Conservation (phyloP, 2,113 vertebrate genomes). For the Callionymus lyra region DNA sequence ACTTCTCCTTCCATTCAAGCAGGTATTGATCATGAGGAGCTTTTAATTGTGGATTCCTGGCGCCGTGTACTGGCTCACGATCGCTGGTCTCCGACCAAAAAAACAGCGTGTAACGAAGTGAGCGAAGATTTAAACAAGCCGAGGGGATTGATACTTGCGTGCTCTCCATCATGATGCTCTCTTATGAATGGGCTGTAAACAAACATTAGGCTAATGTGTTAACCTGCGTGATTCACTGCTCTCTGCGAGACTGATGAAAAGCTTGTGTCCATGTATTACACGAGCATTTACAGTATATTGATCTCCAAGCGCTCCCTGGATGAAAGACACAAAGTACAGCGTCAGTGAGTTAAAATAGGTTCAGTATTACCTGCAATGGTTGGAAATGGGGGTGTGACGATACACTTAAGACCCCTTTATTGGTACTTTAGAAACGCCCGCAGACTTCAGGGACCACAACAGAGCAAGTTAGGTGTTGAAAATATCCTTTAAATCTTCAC, state of each 20-base stretch:
- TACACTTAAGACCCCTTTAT: too few relatives aligned
- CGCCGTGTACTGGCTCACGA: conserved; percentile 20
- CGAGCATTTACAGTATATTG: conserved; percentile 32
- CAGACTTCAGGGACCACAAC: too few relatives aligned
- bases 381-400: too few relatives aligned
- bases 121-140: conserved; percentile 15
- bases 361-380: too few relatives aligned
- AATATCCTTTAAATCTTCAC: too few relatives aligned
- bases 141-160: conserved; percentile 44
- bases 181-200: conserved; percentile 26
- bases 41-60: conserved; percentile 33
- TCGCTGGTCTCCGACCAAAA: conserved; percentile 18
- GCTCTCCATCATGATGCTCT: conserved; percentile 10
- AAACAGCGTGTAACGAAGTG: conserved; percentile 12
- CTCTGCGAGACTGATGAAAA: conserved; percentile 26
- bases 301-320: conserved; percentile 12
- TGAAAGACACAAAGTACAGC: conserved; percentile 4
- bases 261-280: conserved; percentile 15
- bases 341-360: too few relatives aligned
- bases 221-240: conserved; percentile 22
- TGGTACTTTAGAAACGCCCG: too few relatives aligned
- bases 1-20: conserved; percentile 23
- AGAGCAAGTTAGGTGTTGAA: too few relatives aligned
- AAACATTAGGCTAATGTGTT: conserved; percentile 32
- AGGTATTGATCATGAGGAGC: conserved; percentile 31